These are phyloP conservation scores for Allacma fusca DNA, from an alignment of 2,888 invertebrate species.

Conservation along the genomic window DNA sequence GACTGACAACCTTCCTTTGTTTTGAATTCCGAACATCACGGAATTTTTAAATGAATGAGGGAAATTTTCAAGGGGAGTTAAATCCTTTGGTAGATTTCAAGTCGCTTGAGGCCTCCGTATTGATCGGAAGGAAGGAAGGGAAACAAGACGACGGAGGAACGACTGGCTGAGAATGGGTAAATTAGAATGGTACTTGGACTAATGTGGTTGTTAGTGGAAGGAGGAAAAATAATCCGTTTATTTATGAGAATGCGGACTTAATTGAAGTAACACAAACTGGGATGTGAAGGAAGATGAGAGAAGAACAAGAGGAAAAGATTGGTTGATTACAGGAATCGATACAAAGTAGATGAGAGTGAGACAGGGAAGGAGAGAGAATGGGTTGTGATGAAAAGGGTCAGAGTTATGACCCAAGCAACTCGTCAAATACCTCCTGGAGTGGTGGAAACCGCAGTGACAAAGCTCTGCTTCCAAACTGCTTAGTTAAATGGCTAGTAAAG, in stretches of 20 bases:
- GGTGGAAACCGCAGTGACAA: conserved; percentile 61
- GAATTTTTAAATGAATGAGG: too few species aligned
- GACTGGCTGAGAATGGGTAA: background rate
- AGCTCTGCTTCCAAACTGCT: conserved; percentile 57
- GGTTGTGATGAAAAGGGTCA: conserved; percentile 58
- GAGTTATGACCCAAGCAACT: conserved; percentile 62
- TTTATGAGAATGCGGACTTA: conserved; percentile 10
- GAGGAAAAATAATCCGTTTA: conserved; percentile 1
- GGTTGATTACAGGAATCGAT: conserved; percentile 45
- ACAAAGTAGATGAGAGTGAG: conserved; percentile 45
- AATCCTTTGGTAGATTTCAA: too few species aligned
- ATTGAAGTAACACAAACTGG: background rate
- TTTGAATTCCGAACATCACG: too few species aligned
- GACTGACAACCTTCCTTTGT: too few species aligned
- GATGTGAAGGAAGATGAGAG: conserved; percentile 18
- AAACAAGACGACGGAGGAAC: background rate
- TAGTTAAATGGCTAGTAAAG: conserved; percentile 63
- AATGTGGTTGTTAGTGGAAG: background rate
- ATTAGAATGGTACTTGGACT: background rate
- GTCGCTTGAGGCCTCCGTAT: too few species aligned
- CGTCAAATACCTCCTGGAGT: conserved; percentile 62
- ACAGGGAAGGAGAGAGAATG: conserved; percentile 33
- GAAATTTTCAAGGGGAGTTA: too few species aligned
- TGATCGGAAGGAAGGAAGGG: too few species aligned
- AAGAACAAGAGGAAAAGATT: conserved; percentile 23